Conservation (phyloP, 2,888 invertebrate genomes). For the Yponomeuta evonymella region DNA sequence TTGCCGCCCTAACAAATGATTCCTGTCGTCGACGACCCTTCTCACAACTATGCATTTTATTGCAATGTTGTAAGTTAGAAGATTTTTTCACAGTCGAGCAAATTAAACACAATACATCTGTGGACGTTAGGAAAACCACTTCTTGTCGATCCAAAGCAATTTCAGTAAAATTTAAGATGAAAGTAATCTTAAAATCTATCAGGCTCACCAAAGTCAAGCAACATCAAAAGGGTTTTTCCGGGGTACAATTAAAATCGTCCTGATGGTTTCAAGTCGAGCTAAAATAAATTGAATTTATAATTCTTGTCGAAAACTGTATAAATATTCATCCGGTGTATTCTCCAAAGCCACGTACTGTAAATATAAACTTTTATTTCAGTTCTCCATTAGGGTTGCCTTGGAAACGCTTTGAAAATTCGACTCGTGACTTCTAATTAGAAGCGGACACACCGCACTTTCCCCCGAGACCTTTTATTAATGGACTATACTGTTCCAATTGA, state of each 20-base stretch:
- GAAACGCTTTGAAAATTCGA: slow-evolving; percentile 69
- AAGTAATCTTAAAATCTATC: neutral
- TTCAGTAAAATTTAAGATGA: neutral
- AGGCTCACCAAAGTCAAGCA: slow-evolving; percentile 26
- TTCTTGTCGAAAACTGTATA: slow-evolving; percentile 39
- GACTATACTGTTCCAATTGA: slow-evolving; percentile 29
- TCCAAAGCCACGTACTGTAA: slow-evolving; percentile 61
- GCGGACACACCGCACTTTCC: slow-evolving; percentile 55
- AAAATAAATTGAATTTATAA: slow-evolving; percentile 45
- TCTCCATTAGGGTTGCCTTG: slow-evolving; percentile 52
- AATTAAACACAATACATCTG: neutral
- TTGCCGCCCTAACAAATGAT: slow-evolving; percentile 67
- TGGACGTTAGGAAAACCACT: neutral
- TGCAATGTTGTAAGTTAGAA: neutral
- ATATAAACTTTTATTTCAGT: slow-evolving; percentile 73
- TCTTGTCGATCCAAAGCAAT: neutral
- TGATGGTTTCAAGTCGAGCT: slow-evolving; percentile 49
- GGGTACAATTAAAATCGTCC: slow-evolving; percentile 45
- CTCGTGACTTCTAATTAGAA: slow-evolving; percentile 69
- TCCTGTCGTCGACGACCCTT: slow-evolving; percentile 27
- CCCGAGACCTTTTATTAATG: slow-evolving; percentile 60
- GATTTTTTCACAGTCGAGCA: too few relatives aligned
- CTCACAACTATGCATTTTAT: neutral
- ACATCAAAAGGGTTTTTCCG: slow-evolving; percentile 47
- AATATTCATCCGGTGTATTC: slow-evolving; percentile 58